Evolutionary conservation across 2,113 vertebrate species (phyloP).

Genomic region (Nanger granti): DNA sequence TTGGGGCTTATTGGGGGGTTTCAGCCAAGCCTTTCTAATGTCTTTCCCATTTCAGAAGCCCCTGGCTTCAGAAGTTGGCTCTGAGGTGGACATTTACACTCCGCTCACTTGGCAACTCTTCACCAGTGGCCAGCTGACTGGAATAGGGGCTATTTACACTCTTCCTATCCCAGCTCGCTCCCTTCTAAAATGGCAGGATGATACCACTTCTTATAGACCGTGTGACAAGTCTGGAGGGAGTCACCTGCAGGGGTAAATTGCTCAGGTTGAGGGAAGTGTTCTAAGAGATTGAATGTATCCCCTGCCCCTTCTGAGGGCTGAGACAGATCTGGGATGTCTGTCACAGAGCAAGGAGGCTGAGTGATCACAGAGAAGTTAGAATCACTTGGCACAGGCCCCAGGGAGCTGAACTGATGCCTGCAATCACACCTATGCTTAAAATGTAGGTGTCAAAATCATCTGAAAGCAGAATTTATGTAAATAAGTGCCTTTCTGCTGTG

Average conservation of each 20-base stretch:
- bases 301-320: not conserved
- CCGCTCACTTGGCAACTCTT: not conserved
- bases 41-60: not conserved
- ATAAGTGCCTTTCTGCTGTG: too few relatives aligned
- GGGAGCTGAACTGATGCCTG: too few relatives aligned
- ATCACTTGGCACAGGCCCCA: not conserved
- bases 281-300: not conserved
- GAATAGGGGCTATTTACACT: not conserved
- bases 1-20: not conserved
- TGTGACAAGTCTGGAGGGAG: not conserved
- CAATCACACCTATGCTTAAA: not conserved
- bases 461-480: not conserved
- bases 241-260: not conserved
- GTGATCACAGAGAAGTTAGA: not conserved
- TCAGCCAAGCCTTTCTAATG: too few relatives aligned
- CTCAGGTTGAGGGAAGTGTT: not conserved
- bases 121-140: not conserved
- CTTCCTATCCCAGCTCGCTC: not conserved
- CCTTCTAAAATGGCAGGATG: not conserved
- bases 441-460: not conserved
- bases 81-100: rapidly evolving
- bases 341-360: not conserved
- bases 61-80: not conserved
- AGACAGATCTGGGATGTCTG: not conserved
- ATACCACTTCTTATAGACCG: not conserved